Evolutionary conservation across 2,797 vertebrate genomes (phyloP).

Genomic region (Lutjanus argentimaculatus): DNA sequence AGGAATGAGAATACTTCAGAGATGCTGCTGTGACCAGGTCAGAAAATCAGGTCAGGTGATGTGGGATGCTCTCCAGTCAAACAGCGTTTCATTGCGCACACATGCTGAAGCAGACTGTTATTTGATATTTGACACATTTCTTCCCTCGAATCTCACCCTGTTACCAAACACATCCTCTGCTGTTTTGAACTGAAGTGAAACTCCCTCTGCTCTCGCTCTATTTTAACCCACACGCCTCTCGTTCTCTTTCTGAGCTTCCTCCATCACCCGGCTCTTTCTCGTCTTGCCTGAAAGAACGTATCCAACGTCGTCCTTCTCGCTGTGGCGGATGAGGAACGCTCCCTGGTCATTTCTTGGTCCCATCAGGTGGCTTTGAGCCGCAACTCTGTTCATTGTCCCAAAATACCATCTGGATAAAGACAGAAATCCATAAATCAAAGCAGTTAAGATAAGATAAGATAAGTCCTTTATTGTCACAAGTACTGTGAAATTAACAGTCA

Average conservation of each 20-base stretch:
- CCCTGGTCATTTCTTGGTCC: slow-evolving; percentile 69
- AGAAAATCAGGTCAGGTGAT: too few relatives aligned
- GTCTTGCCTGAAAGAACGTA: slow-evolving; percentile 86
- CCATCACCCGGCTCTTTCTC: fast-evolving
- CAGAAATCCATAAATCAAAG: background rate
- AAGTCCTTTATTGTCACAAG: too few relatives aligned
- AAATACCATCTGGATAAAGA: slow-evolving; percentile 87
- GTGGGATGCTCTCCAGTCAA: too few relatives aligned
- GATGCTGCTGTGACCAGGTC: background rate
- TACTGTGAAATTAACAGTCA: too few relatives aligned
- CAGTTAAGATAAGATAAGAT: too few relatives aligned
- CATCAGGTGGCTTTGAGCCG: slow-evolving; percentile 83
- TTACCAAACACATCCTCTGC: background rate
- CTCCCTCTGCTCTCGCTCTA: background rate
- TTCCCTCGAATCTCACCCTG: too few relatives aligned
- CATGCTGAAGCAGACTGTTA: too few relatives aligned
- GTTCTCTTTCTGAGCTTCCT: background rate
- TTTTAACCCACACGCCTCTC: background rate
- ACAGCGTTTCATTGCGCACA: too few relatives aligned
- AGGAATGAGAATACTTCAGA: background rate
- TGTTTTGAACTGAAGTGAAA: slow-evolving; percentile 6
- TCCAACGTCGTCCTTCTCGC: slow-evolving; percentile 80
- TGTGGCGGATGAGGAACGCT: slow-evolving; percentile 87
- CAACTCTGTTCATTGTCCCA: slow-evolving; percentile 85
- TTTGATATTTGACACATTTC: too few relatives aligned